Conservation (phyloP, 1,140 invertebrate species). For the Oryzaephilus surinamensis region DNA sequence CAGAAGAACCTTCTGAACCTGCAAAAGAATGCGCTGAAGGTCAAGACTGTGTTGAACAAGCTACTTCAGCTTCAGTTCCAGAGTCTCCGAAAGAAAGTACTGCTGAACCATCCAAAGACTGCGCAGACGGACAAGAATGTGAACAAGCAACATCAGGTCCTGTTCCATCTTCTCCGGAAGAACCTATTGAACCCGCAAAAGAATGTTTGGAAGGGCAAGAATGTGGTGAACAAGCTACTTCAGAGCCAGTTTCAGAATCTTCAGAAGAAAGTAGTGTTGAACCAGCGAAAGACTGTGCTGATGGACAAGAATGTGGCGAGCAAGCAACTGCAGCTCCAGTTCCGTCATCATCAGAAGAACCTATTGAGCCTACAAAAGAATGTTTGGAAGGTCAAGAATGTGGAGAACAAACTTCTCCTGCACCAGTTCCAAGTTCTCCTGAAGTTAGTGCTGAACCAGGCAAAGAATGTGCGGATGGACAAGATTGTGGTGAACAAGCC, state of each 20-base stretch:
- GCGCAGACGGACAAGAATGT: slow-evolving; percentile 5
- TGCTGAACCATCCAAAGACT: slow-evolving; percentile 9
- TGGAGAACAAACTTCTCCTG: no score
- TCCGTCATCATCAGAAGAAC: slow-evolving; percentile 5
- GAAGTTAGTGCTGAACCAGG: slow-evolving; percentile 5
- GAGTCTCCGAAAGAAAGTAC: slow-evolving; percentile 5
- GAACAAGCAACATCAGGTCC: slow-evolving; percentile 11
- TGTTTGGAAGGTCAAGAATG: neutral
- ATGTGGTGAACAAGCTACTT: no score
- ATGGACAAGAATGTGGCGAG: no score
- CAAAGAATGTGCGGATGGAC: slow-evolving; percentile 12
- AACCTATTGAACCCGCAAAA: no score
- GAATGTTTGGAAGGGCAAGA: no score
- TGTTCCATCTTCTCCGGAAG: no score
- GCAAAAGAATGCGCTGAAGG: slow-evolving; percentile 13
- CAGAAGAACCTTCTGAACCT: slow-evolving; percentile 2
- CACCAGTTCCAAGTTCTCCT: no score
- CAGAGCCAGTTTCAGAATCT: no score
- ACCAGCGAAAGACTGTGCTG: slow-evolving; percentile 4
- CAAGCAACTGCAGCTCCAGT: no score
- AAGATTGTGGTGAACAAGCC: slow-evolving; percentile 6
- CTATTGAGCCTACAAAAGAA: slow-evolving; percentile 8
- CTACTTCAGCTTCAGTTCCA: slow-evolving; percentile 8
- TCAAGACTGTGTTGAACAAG: slow-evolving; percentile 4
- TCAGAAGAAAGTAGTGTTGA: no score